phyloP scores from a whole-genome alignment of 2,797 vertebrate species.

The Poliocrania exsul region DNA sequence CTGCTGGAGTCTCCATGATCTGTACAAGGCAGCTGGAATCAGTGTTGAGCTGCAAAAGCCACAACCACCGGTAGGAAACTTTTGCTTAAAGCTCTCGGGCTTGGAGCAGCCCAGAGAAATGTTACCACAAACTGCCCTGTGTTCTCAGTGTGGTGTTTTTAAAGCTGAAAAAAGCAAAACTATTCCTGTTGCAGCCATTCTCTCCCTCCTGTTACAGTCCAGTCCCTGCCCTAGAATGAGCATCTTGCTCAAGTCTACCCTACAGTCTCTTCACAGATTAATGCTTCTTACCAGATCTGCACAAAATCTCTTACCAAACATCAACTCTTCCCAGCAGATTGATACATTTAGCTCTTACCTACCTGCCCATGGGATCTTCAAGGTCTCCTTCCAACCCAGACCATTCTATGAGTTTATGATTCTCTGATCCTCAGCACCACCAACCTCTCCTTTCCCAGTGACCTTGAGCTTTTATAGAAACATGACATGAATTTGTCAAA shows the following conservation, averaged over 20 bases:
- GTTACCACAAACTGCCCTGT: too few species aligned
- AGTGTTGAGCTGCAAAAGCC: not conserved
- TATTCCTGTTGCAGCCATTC: not conserved
- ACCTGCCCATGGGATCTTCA: not conserved
- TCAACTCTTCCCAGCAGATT: not conserved
- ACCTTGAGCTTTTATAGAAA: not conserved
- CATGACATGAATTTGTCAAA: not conserved
- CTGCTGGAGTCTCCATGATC: not conserved
- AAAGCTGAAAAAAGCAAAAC: not conserved
- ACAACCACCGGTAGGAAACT: accelerated
- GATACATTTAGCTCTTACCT: not conserved
- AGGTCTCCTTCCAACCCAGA: not conserved
- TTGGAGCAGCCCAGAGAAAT: not conserved
- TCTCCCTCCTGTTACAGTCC: too few species aligned
- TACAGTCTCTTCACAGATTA: not conserved
- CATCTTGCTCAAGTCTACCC: not conserved
- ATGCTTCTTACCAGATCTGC: not conserved
- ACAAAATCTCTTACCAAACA: not conserved
- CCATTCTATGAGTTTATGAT: not conserved
- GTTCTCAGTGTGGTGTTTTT: not conserved
- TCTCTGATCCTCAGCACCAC: not conserved
- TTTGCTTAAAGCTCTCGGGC: not conserved
- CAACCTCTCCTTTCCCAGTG: not conserved
- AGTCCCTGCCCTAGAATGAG: not conserved
- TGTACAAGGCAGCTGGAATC: not conserved